Evolutionary conservation across 2,797 vertebrate species (phyloP), one percentile per base, ranked within the genome.

Genomic region (Macrochelys suwanniensis): DNA sequence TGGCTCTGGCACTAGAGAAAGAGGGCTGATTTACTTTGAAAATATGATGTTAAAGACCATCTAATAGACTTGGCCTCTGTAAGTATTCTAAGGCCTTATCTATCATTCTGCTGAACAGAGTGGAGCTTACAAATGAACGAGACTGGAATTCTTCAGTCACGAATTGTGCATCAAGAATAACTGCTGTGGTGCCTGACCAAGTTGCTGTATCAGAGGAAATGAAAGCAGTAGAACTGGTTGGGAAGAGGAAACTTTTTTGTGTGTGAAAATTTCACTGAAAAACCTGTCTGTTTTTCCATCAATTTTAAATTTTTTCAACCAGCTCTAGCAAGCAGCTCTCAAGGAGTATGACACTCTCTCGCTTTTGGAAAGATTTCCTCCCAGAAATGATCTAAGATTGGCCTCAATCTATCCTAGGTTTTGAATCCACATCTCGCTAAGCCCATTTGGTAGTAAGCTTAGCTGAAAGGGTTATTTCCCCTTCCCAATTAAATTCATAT

Each of bases 391-490:
- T 17, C n/a, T 2, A 88, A 88, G 77, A 81, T 50, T 23, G 21
- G 86, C 17, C 61, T 1, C 28, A 6, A 80, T 16, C 33, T 37
- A 84, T 33, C 21, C 74, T 45, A 9, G 0, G 9, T 83, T 59
- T 56, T 89, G 5, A 77, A 61, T 7, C 57, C 7, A 93, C 89
- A 81, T 87, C 17, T 87, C 82, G 12, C 17, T 79, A 33, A 59
- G 26, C 13, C 2, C 65, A 37, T 71, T 37, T 71, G 65, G 53
- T 0, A 57, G 2, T 11, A 92, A 92, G 84, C 65, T 7, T 80
- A 95, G 37, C 5, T 61, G 54, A 83, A 59, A 81, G 0, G 2
- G 33, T n/a, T 42, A 74, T 0, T 10, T 84, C 89, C 50, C 68
- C 84, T 49, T 17, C 31, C 17, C 28, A 71, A 17, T 0, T 1